Evolutionary conservation across 2,113 vertebrate genomes (phyloP).

Genomic region (Zootoca vivipara): DNA sequence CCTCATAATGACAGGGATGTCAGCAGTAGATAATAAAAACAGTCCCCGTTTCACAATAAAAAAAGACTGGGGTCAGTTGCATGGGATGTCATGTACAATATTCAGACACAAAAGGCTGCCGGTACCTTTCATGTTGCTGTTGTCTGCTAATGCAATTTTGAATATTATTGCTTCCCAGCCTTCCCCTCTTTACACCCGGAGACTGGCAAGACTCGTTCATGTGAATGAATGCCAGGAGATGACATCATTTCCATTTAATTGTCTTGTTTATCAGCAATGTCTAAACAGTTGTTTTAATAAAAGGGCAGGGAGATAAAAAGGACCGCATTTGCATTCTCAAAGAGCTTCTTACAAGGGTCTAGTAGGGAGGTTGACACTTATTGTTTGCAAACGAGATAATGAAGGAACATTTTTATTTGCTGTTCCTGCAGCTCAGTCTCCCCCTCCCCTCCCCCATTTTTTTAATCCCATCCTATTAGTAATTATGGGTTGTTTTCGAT

Average conservation of each 20-base stretch:
- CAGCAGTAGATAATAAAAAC: slow-evolving; percentile 38
- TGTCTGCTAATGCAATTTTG: slow-evolving; percentile 64
- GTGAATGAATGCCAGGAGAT: slow-evolving; percentile 67
- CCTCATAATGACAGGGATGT: background rate
- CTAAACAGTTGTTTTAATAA: slow-evolving; percentile 74
- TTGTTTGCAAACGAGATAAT: slow-evolving; percentile 76
- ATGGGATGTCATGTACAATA: slow-evolving; percentile 50
- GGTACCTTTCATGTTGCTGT: slow-evolving; percentile 64
- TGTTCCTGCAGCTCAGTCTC: background rate
- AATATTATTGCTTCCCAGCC: slow-evolving; percentile 62
- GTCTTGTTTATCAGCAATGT: slow-evolving; percentile 78
- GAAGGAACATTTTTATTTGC: slow-evolving; percentile 47
- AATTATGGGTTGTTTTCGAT: slow-evolving; percentile 16
- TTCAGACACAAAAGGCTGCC: slow-evolving; percentile 81
- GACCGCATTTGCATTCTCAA: slow-evolving; percentile 69
- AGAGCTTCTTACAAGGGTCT: slow-evolving; percentile 52
- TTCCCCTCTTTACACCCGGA: slow-evolving; percentile 50
- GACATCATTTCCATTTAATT: slow-evolving; percentile 78
- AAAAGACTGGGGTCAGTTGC: slow-evolving; percentile 55
- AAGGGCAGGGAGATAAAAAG: slow-evolving; percentile 73
- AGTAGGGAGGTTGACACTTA: slow-evolving; percentile 67
- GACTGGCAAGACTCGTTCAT: slow-evolving; percentile 69
- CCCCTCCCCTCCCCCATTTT: background rate
- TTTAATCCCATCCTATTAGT: background rate
- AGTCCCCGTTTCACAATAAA: slow-evolving; percentile 75